Percentiles rank a stretch among this genome's conserved stretches.
phyloP scores from a whole-genome alignment of 2,113 vertebrate species.

The Choloepus hoffmanni region DNA sequence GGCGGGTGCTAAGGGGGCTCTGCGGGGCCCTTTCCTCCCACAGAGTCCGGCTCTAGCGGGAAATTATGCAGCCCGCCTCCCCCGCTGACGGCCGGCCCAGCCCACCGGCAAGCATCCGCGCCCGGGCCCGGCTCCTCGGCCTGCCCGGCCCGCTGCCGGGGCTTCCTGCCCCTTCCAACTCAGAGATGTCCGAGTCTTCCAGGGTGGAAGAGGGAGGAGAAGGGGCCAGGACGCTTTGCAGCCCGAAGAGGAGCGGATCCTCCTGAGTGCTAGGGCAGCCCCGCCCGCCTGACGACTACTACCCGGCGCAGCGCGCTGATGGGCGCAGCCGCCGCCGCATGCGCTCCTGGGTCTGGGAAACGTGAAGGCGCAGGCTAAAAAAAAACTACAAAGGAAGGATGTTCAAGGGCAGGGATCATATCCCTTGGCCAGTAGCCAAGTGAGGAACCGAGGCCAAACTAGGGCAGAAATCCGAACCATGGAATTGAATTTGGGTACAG shows the following conservation, averaged over 20 bases:
- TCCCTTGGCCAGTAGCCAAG: not conserved
- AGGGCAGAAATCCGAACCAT: not conserved
- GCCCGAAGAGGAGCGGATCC: not conserved
- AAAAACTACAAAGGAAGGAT: slow-evolving; percentile 80
- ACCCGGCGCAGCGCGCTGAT: not conserved
- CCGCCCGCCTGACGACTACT: not conserved
- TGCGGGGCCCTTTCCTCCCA: not conserved
- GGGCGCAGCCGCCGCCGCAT: slow-evolving; percentile 50
- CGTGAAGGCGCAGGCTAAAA: slow-evolving; percentile 17
- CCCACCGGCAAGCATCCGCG: not conserved
- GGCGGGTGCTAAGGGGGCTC: fast-evolving
- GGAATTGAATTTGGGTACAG: not conserved
- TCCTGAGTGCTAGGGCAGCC: slow-evolving; percentile 64
- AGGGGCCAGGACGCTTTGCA: not conserved
- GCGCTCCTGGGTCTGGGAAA: slow-evolving; percentile 44
- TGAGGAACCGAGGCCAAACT: not conserved
- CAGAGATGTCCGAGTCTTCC: not conserved
- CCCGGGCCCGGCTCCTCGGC: not conserved
- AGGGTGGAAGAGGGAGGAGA: not conserved
- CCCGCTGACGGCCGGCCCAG: not conserved
- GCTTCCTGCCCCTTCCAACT: not conserved
- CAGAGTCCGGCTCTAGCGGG: not conserved
- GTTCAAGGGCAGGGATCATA: slow-evolving; percentile 74
- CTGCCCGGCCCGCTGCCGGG: not conserved
- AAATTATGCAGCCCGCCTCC: not conserved